Base-by-base conservation (phyloP, 2,888 invertebrate species). In the Gastrophysa polygoni region DNA sequence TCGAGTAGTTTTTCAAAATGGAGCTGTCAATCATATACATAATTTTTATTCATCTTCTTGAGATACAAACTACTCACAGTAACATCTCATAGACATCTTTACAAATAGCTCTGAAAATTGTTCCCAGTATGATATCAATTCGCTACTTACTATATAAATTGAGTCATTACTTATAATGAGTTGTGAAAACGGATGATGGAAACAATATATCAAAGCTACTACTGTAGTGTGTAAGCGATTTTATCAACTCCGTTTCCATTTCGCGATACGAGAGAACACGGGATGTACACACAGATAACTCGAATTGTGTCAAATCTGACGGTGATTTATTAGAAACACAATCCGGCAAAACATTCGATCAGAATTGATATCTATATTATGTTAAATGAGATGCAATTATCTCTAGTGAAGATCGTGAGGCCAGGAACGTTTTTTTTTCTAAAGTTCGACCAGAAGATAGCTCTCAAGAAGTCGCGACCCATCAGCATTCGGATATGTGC, bases 101-200 rank as follows among this genome's bases (percentile, higher is more conserved):
- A 49, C 28, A 60, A 49, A 60, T 29, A 29, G 38, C 29, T 38
- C 55, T 56, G 16, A 21, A 38, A 55, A 55, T 55, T 60, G 49
- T 44, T 29, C 44, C 49, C 59, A 24, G 55, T 54, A 55, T 58
- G 54, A 34, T 55, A 55, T 56, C 55, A 60, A 60, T 49, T 43
- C 29, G 49, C 29, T 24, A 47, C 21, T 18, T 52, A n/a, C n/a
- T 48, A 3, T 38, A 38, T 11, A 38, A 59, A 59, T 59, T 52
- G 48, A 59, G 59, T 21, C 16, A 51, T 59, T 54, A 48, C 47
- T 52, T 28, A 59, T 49, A 32, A 47, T 24, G 14, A 16, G 44
- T 59, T 20, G 38, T 43, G 48, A 28, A 48, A 44, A 54, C 43
- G n/a, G 14, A 44, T 28, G 28, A 28, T 54, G 43, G 17, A 54